These are phyloP conservation scores for Steinernema scapterisci DNA, from an alignment of 2,888 invertebrate species.

Conservation along the genomic window DNA sequence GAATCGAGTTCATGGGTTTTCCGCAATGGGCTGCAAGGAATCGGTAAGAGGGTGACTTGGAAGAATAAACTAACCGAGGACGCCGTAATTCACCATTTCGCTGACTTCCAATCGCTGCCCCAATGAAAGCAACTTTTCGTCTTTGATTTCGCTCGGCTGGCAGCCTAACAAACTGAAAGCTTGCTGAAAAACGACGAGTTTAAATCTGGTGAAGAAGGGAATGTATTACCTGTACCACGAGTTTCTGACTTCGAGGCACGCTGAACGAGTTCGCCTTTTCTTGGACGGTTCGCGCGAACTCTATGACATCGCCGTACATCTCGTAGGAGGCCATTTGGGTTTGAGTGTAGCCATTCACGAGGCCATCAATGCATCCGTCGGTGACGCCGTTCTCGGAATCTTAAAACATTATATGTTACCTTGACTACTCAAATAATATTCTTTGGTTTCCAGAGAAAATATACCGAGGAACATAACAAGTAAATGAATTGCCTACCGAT, in stretches of 20 bases:
- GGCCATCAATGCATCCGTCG: background rate
- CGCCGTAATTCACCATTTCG: constrained; percentile 1
- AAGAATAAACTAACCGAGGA: background rate
- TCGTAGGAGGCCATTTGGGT: constrained; percentile 35
- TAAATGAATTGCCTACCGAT: background rate
- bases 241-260: background rate
- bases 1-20: background rate
- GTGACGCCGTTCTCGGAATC: background rate
- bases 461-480: background rate
- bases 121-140: background rate
- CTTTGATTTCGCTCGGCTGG: background rate
- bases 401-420: too few relatives aligned
- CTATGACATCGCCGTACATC: constrained; percentile 36
- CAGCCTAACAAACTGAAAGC: background rate
- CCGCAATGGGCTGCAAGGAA: background rate
- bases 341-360: constrained; percentile 8
- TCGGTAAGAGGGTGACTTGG: background rate
- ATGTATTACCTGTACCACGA: background rate
- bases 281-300: constrained; percentile 37
- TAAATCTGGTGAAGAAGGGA: background rate
- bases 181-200: background rate
- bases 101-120: background rate
- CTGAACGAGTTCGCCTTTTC: background rate
- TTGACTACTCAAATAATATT: too few relatives aligned
- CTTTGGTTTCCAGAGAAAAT: too few relatives aligned